Conservation (phyloP, 2,888 invertebrate species). For the Epistrophe eligans region DNA sequence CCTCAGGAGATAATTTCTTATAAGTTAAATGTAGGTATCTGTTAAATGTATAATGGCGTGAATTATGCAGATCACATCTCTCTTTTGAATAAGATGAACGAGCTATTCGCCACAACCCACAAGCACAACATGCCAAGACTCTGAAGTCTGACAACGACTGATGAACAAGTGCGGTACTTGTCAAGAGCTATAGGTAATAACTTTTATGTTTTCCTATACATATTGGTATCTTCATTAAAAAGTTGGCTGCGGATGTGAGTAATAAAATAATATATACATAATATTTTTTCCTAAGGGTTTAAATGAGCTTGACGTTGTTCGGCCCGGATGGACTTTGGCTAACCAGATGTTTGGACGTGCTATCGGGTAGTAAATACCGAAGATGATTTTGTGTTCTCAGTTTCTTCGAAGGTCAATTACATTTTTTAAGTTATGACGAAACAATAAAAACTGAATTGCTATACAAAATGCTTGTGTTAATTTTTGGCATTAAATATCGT, state of each 20-base stretch:
- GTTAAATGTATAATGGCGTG: background rate
- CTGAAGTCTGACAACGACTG: conserved; percentile 8
- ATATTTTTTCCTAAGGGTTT: conserved; percentile 3
- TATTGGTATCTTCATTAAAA: background rate
- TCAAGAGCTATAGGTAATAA: conserved; percentile 15
- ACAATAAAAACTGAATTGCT: background rate
- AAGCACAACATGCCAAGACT: conserved; percentile 26
- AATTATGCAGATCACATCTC: conserved; percentile 71
- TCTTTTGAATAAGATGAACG: conserved; percentile 52
- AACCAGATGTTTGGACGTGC: conserved; percentile 25
- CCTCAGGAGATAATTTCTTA: conserved; percentile 26
- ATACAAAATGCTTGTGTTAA: background rate
- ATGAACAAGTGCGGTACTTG: conserved; percentile 45
- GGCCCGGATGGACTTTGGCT: conserved; percentile 23
- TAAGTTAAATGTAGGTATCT: background rate
- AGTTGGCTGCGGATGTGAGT: conserved; percentile 4
- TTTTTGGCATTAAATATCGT: background rate
- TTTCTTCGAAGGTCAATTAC: conserved; percentile 6
- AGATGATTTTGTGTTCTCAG: conserved; percentile 33
- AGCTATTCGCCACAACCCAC: conserved; percentile 34
- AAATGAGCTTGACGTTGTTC: background rate
- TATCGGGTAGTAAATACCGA: background rate
- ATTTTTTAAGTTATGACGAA: conserved; percentile 13
- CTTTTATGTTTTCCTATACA: background rate
- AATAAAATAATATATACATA: conserved; percentile 30